Evolutionary conservation across 2,888 invertebrate genomes (phyloP).

Genomic region (Phytoseiulus persimilis): DNA sequence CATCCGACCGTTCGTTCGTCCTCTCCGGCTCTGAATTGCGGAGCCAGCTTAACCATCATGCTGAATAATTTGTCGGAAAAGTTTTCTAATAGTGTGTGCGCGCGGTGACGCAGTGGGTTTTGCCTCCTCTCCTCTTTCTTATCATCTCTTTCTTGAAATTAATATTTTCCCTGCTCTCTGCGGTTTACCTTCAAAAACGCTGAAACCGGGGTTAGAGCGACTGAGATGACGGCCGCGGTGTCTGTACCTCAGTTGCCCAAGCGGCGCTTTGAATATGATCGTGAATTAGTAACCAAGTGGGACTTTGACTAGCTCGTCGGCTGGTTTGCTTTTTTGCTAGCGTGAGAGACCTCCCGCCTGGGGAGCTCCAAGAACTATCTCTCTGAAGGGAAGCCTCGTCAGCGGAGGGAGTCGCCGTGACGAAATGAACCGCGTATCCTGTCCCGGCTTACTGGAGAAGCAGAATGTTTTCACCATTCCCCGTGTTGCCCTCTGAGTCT

Average conservation of each 20-base stretch:
- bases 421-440: neutral
- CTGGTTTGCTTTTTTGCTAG: neutral
- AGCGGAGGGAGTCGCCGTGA: neutral
- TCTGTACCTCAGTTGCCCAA: neutral
- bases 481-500: too few species aligned
- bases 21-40: neutral
- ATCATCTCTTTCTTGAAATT: neutral
- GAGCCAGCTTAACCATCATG: neutral
- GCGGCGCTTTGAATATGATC: neutral
- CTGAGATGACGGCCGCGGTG: neutral
- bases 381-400: neutral
- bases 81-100: neutral
- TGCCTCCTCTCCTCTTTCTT: neutral
- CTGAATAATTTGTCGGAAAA: slow-evolving; percentile 5
- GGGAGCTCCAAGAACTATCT: neutral
- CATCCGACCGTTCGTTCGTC: neutral
- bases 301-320: neutral
- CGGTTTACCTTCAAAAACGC: neutral
- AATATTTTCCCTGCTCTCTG: neutral
- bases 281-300: neutral
- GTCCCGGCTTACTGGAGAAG: neutral
- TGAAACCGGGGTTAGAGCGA: neutral
- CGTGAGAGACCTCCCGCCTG: neutral
- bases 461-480: neutral
- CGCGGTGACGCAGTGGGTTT: neutral